phyloP scores from a whole-genome alignment of 2,113 vertebrate genomes.

The Passer montanus region DNA sequence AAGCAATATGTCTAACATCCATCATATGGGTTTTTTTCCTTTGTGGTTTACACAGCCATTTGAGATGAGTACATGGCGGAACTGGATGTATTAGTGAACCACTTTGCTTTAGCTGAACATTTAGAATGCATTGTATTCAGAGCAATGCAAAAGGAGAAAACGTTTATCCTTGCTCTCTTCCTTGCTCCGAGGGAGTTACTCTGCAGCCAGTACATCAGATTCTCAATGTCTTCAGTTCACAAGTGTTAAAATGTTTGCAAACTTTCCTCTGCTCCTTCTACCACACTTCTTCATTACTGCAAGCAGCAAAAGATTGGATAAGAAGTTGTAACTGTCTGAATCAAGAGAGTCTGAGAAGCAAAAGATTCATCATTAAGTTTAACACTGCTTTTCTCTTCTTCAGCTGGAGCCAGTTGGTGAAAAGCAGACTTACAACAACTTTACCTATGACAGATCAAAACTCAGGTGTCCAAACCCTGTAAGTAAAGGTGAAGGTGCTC shows the following conservation, averaged over 20 bases:
- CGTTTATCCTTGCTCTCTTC: background rate
- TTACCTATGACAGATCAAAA: slow-evolving; percentile 78
- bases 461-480: slow-evolving; percentile 87
- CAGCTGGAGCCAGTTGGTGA: slow-evolving; percentile 88
- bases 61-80: background rate
- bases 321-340: background rate
- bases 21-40: background rate
- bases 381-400: slow-evolving; percentile 26
- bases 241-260: background rate
- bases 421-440: slow-evolving; percentile 88
- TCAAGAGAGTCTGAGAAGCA: background rate
- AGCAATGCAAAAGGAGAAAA: background rate
- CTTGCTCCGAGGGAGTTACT: background rate
- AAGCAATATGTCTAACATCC: background rate
- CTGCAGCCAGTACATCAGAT: background rate
- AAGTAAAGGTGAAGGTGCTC: slow-evolving; percentile 55
- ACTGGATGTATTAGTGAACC: background rate
- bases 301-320: background rate
- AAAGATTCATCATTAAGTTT: background rate
- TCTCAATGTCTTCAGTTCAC: background rate
- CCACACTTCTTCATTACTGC: background rate
- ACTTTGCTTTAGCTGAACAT: background rate
- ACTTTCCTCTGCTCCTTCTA: background rate
- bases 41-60: background rate
- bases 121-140: background rate